Evolutionary conservation across 2,888 invertebrate species (phyloP).

Genomic region (Nemotelus nigrinus): DNA sequence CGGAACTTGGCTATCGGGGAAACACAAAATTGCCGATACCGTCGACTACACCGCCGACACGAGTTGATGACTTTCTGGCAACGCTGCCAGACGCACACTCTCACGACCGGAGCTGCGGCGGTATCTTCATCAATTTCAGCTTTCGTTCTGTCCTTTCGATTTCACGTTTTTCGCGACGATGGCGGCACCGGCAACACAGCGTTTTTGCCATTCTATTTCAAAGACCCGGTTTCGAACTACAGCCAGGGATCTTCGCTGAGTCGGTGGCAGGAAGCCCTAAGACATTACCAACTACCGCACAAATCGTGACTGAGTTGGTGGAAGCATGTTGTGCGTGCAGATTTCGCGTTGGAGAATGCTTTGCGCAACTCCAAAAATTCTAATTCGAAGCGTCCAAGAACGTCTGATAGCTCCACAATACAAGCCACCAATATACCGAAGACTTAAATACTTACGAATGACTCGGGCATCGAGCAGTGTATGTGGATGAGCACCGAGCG

Average conservation of each 20-base stretch:
- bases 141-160: slow-evolving; percentile 22
- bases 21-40: not conserved
- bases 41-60: not conserved
- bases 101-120: not conserved
- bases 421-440: not conserved
- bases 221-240: slow-evolving; percentile 6
- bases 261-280: slow-evolving; percentile 7
- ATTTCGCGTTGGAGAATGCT: slow-evolving; percentile 13
- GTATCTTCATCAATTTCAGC: slow-evolving; percentile 10
- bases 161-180: slow-evolving; percentile 23
- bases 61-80: slow-evolving; percentile 10
- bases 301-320: not conserved
- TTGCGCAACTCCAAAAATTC: slow-evolving; percentile 37
- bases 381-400: slow-evolving; percentile 21
- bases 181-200: slow-evolving; percentile 18
- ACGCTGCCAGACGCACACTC: slow-evolving; percentile 25
- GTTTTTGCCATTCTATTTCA: slow-evolving; percentile 28
- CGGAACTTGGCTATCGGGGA: not conserved
- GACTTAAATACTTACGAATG: not conserved
- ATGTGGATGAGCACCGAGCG: not conserved
- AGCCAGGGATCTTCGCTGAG: not conserved
- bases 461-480: not conserved
- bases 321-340: slow-evolving; percentile 11
- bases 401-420: slow-evolving; percentile 29
- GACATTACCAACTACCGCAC: not conserved